A percentile compares a stretch with the other conserved stretches of the same genome.
Evolutionary conservation across 2,888 invertebrate species (phyloP).

Genomic region (Synanthedon myopaeformis): DNA sequence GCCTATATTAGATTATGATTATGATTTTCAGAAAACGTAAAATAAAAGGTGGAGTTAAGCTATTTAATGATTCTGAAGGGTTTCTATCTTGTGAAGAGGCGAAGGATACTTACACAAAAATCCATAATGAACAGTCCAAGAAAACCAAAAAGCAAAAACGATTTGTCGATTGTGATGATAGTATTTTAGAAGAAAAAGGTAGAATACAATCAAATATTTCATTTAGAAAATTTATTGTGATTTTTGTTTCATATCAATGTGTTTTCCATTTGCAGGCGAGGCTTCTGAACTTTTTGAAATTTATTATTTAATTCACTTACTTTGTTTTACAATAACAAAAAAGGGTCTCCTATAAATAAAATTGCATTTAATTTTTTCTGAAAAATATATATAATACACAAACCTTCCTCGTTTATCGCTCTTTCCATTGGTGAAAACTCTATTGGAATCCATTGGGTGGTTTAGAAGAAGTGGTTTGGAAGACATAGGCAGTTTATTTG

Average conservation of each 20-base stretch:
- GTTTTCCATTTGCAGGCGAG: neutral
- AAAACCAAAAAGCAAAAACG: conserved; percentile 28
- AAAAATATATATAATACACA: too few species aligned
- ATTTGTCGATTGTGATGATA: conserved; percentile 14
- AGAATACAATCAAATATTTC: neutral
- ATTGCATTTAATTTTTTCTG: too few species aligned
- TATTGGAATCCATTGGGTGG: too few species aligned
- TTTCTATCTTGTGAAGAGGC: conserved; percentile 45
- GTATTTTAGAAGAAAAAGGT: conserved; percentile 29
- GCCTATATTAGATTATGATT: neutral
- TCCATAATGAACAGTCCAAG: conserved; percentile 39
- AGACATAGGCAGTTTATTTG: conserved; percentile 10
- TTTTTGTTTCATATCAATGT: neutral
- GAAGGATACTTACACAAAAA: conserved; percentile 37
- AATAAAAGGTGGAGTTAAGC: conserved; percentile 55
- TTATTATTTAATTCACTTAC: too few species aligned
- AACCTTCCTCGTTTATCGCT: too few species aligned
- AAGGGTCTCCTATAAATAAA: too few species aligned
- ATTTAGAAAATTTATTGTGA: too few species aligned
- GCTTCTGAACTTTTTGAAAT: too few species aligned
- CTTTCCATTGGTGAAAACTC: too few species aligned
- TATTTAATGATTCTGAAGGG: conserved; percentile 50
- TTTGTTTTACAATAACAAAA: too few species aligned
- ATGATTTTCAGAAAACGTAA: conserved; percentile 33
- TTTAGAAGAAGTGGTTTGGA: too few species aligned